phyloP scores from a whole-genome alignment of 2,888 invertebrate species.

The Xylota sylvarum region DNA sequence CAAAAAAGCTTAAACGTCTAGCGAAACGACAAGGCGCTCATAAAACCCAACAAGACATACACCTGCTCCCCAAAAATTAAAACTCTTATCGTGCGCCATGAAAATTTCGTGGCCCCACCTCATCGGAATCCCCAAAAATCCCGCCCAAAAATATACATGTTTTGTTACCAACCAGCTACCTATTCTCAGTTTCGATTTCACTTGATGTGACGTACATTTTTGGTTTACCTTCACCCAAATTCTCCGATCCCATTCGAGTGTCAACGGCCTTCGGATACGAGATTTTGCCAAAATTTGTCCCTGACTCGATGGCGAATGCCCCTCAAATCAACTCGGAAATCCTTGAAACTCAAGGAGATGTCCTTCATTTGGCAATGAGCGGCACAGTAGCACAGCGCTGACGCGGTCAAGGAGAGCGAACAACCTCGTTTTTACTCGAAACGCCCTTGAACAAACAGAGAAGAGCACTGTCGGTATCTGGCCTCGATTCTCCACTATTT shows the following conservation, averaged over 20 bases:
- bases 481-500: not conserved
- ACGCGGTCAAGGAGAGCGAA: slow-evolving; percentile 82
- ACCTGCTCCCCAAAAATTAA: slow-evolving; percentile 21
- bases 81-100: slow-evolving; percentile 9
- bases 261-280: slow-evolving; percentile 42
- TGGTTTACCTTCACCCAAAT: slow-evolving; percentile 47
- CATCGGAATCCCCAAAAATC: slow-evolving; percentile 69
- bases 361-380: slow-evolving; percentile 83
- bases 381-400: slow-evolving; percentile 73
- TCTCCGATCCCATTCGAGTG: slow-evolving; percentile 52
- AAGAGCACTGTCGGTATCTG: not conserved
- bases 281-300: slow-evolving; percentile 76
- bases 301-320: slow-evolving; percentile 66
- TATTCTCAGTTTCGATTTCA: slow-evolving; percentile 29
- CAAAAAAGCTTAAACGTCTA: slow-evolving; percentile 84
- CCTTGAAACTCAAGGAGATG: slow-evolving; percentile 82
- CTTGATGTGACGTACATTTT: slow-evolving; percentile 14
- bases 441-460: slow-evolving; percentile 50
- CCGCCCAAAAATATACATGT: slow-evolving; percentile 50
- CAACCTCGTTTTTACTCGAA: slow-evolving; percentile 72
- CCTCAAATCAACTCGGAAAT: slow-evolving; percentile 79
- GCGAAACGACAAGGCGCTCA: slow-evolving; percentile 83
- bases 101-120: slow-evolving; percentile 52
- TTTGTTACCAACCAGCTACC: not conserved
- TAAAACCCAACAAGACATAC: slow-evolving; percentile 28